A percentile compares a stretch with the other conserved stretches of the same genome.
These are phyloP conservation scores for Cherax destructor DNA, from an alignment of 1,140 invertebrate species.

Conservation along the genomic window DNA sequence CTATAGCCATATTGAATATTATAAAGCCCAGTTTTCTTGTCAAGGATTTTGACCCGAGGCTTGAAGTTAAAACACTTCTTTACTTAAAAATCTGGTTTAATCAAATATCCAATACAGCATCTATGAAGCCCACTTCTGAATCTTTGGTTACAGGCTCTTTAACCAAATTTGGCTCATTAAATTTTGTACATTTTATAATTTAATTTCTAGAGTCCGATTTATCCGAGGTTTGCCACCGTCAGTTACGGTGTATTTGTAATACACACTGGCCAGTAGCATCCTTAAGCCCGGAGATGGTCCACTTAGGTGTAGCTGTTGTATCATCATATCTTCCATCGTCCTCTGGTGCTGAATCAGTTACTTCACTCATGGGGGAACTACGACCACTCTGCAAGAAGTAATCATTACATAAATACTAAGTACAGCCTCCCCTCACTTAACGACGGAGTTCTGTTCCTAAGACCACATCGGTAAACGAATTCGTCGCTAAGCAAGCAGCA, in stretches of 20 bases:
- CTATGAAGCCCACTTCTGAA: constrained; percentile 6
- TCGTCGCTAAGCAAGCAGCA: too few species aligned
- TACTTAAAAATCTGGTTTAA: not conserved
- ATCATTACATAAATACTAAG: not conserved
- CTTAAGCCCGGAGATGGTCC: constrained; percentile 70
- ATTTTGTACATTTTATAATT: constrained; percentile 32
- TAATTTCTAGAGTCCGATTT: constrained; percentile 27
- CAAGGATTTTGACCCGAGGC: not conserved
- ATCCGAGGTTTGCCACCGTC: constrained; percentile 53
- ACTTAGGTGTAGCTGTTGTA: constrained; percentile 53
- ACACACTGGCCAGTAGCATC: constrained; percentile 70
- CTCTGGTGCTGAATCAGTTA: constrained; percentile 71
- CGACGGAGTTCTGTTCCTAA: too few species aligned
- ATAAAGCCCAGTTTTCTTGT: not conserved
- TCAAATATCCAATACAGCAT: constrained; percentile 16
- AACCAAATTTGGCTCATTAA: constrained; percentile 9
- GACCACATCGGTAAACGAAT: too few species aligned
- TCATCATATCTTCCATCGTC: constrained; percentile 66
- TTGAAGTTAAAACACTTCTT: constrained; percentile 14
- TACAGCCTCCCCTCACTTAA: too few species aligned
- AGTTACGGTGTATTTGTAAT: constrained; percentile 69
- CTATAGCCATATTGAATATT: not conserved
- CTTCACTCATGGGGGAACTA: constrained; percentile 71
- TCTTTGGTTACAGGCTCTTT: constrained; percentile 8
- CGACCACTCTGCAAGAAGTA: constrained; percentile 59